Conservation (phyloP, 2,888 invertebrate species). For the Tipula helvola region DNA sequence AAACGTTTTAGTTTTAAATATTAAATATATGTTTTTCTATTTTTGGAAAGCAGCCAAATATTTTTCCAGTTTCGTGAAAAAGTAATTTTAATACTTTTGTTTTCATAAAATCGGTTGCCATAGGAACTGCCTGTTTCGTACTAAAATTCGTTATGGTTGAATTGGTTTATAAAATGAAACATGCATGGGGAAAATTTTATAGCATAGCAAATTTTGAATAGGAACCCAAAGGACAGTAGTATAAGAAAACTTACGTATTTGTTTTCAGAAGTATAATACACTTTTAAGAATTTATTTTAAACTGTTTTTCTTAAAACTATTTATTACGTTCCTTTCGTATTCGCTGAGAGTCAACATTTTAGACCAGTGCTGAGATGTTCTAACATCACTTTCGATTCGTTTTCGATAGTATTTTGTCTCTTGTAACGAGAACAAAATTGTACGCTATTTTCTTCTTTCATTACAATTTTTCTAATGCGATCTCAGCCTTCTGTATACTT, state of each 20-base stretch:
- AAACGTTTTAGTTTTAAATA: neutral
- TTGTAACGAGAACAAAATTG: too few species aligned
- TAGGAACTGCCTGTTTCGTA: neutral
- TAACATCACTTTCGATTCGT: too few species aligned
- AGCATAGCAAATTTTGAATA: neutral
- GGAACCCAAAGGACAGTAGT: neutral
- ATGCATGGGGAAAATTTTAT: neutral
- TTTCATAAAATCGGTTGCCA: neutral
- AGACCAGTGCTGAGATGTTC: too few species aligned
- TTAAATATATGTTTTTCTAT: neutral
- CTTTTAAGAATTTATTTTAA: too few species aligned
- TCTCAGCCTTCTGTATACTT: too few species aligned
- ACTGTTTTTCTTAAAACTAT: too few species aligned
- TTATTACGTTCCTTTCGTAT: too few species aligned
- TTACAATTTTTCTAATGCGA: too few species aligned
- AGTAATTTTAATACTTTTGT: neutral
- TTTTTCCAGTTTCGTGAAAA: neutral
- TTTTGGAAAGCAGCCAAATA: neutral
- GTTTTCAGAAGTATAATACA: too few species aligned
- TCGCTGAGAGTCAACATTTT: too few species aligned
- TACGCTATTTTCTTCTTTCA: too few species aligned
- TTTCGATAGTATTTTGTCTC: too few species aligned
- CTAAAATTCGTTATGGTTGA: neutral
- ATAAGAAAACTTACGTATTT: neutral
- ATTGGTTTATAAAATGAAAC: neutral